Evolutionary conservation across 1,140 invertebrate genomes (phyloP), one percentile per base, ranked within the genome.

Genomic region (Dermatophagoides farinae): DNA sequence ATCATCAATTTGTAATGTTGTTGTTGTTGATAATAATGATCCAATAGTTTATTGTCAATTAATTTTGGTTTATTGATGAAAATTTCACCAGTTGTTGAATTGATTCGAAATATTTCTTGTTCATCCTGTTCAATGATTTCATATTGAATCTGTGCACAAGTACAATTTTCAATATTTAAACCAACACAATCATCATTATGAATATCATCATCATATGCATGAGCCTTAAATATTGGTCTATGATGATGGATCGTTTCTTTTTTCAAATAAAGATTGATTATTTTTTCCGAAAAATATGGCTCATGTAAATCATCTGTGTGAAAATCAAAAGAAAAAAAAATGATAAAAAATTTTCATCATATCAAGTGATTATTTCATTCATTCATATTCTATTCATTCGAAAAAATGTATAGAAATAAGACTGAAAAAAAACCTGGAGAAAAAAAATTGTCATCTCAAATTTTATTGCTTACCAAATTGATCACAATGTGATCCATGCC

Each of bases 11-110:
- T 43, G 40, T 12, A 39, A 59, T 31, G 31, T 31, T 31, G 31
- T 31, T 31, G 2, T 31, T 31, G 31, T 31, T 31, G 31, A 31
- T n/a, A n/a, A n/a, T n/a, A n/a, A n/a, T n/a, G n/a, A n/a, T n/a
- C n/a, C n/a, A n/a, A n/a, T n/a, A n/a, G n/a, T n/a, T n/a, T n/a
- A n/a, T 52, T 10, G 43, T 47, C 0, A 64, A 53, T 16, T 50
- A 16, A 0, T 41, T 57, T 40, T 5, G 62, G 55, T 10, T 65
- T 61, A 39, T 38, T 49, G n/a, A 65, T 43, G 20, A 47, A 62
- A 6, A 65, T 51, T 14, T 65, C 65, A 14, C 65, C 65, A 0
- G 62, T 61, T 14, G 53, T 22, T 12, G 61, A 58, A 50, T 65
- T 62, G 20, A 65, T 59, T n/a, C 47, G 50, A 39, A 65, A 65